Conservation (phyloP, 2,888 invertebrate genomes). For the Cephus pulcher region DNA sequence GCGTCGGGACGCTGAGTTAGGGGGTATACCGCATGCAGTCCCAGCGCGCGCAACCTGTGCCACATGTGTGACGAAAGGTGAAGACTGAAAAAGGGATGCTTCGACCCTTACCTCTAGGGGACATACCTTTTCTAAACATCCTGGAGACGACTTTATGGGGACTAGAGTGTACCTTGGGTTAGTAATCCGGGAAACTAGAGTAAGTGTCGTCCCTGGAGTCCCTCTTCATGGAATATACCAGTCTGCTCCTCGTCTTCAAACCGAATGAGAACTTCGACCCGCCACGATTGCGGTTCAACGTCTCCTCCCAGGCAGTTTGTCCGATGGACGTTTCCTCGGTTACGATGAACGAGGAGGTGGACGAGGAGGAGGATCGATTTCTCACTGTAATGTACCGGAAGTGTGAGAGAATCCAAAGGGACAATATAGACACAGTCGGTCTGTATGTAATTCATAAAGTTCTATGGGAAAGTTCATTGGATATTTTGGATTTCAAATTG, state of each 20-base stretch:
- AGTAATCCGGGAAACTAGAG: not conserved
- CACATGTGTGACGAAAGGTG: not conserved
- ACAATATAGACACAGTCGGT: not conserved
- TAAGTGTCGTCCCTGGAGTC: not conserved
- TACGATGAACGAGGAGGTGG: not conserved
- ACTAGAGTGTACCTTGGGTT: not conserved
- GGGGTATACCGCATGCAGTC: slow-evolving; percentile 53
- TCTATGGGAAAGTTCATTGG: not conserved
- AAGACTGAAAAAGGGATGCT: not conserved
- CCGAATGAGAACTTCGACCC: not conserved
- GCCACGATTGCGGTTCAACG: not conserved
- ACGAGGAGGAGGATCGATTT: not conserved
- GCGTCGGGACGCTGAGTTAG: slow-evolving; percentile 45
- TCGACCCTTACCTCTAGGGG: not conserved
- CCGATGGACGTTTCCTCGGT: not conserved
- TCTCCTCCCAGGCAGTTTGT: not conserved
- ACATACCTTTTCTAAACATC: not conserved
- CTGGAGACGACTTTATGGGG: not conserved
- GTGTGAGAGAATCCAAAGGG: not conserved
- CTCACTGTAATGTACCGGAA: not conserved
- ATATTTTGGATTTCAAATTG: not conserved
- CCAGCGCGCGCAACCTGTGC: slow-evolving; percentile 53
- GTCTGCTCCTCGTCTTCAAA: not conserved
- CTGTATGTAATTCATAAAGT: not conserved
- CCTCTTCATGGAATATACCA: not conserved